These are phyloP conservation scores for Sinocyclocheilus rhinocerous DNA, from an alignment of 2,113 vertebrate genomes.

Conservation along the genomic window DNA sequence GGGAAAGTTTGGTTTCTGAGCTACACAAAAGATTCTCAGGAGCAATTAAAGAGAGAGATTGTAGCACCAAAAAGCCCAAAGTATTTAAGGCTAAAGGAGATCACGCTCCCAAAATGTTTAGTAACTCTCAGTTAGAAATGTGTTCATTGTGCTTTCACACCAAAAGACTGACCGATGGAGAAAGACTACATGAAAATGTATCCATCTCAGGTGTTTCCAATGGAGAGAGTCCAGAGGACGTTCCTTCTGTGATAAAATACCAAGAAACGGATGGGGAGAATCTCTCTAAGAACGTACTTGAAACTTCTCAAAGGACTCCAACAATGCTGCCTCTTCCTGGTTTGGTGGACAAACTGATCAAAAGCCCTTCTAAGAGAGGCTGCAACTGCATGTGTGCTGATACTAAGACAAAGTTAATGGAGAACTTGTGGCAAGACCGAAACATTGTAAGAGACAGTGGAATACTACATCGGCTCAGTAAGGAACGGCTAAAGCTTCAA, in stretches of 20 bases:
- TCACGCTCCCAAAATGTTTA: background rate
- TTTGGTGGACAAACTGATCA: background rate
- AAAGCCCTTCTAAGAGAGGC: background rate
- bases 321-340: background rate
- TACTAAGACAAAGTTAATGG: background rate
- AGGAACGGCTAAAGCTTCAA: slow-evolving; percentile 48
- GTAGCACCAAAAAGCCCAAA: background rate
- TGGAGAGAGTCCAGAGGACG: background rate
- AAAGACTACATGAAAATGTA: background rate
- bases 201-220: background rate
- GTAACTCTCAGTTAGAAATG: slow-evolving; percentile 1
- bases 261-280: background rate
- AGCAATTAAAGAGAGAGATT: background rate
- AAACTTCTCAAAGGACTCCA: background rate
- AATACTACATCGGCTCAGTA: slow-evolving; percentile 40
- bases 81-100: background rate
- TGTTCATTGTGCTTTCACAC: slow-evolving; percentile 1
- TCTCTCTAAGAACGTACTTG: background rate
- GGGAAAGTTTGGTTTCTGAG: slow-evolving; percentile 16
- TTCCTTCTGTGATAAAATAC: background rate
- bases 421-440: slow-evolving; percentile 49
- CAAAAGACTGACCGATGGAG: slow-evolving; percentile 1
- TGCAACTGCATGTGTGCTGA: background rate
- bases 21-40: background rate
- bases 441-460: slow-evolving; percentile 47